phyloP scores from a whole-genome alignment of 2,113 vertebrate species.

The Actenoides hombroni region DNA sequence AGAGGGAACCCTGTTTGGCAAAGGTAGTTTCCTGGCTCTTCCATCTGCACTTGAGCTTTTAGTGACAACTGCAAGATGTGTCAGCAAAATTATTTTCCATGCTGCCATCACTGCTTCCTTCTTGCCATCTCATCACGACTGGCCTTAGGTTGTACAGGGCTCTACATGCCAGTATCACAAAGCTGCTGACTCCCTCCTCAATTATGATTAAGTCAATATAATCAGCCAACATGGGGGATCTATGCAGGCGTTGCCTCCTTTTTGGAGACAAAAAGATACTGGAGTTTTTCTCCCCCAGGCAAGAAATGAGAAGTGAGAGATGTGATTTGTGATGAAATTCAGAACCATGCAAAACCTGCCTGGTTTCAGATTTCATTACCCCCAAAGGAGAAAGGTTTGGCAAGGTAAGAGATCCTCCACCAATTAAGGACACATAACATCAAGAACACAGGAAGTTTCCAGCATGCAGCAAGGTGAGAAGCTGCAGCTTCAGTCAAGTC shows the following conservation, averaged over 20 bases:
- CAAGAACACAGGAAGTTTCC: neutral
- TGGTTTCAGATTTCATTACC: constrained; percentile 57
- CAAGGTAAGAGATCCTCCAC: neutral
- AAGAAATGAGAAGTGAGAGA: constrained; percentile 11
- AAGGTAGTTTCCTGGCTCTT: neutral
- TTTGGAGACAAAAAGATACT: constrained; percentile 41
- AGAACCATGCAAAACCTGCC: neutral
- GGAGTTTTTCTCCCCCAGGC: constrained; percentile 5
- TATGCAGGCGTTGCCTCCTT: constrained; percentile 35
- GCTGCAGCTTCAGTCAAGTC: neutral
- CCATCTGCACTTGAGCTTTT: neutral
- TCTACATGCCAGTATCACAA: neutral
- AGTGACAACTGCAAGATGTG: neutral
- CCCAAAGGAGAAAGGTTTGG: neutral
- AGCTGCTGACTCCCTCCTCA: constrained; percentile 21
- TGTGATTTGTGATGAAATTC: constrained; percentile 51
- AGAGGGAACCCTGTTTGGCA: neutral
- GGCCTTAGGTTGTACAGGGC: neutral
- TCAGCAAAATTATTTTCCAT: neutral
- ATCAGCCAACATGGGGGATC: neutral
- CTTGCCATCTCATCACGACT: neutral
- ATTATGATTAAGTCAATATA: constrained; percentile 28
- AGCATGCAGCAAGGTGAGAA: neutral
- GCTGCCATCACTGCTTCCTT: neutral
- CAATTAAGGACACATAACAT: neutral